Conservation (phyloP, 1,140 invertebrate species). For the Solenopsis invicta region DNA sequence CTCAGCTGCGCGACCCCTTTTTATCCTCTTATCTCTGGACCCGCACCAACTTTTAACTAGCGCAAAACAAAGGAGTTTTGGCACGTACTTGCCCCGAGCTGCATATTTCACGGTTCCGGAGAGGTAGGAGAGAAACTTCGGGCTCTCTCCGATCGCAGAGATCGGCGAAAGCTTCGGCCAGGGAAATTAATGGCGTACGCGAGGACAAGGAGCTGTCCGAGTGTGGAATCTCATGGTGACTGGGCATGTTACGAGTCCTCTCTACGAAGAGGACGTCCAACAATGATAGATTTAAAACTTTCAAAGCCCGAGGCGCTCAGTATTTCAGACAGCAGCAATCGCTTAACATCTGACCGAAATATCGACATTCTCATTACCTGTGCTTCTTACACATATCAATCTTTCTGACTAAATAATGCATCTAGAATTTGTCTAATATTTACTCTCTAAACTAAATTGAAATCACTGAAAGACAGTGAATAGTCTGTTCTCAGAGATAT, state of each 20-base stretch:
- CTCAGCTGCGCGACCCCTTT: conserved; percentile 21
- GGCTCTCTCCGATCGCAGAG: conserved; percentile 29
- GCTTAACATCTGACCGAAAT: too few species aligned
- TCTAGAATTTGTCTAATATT: not conserved
- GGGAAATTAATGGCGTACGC: conserved; percentile 54
- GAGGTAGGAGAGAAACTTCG: conserved; percentile 37
- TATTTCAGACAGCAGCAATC: not conserved
- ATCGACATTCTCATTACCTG: not conserved
- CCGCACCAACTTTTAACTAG: conserved; percentile 75
- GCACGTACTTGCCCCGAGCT: conserved; percentile 66
- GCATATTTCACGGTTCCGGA: conserved; percentile 67
- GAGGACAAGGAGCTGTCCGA: conserved; percentile 40
- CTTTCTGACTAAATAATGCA: not conserved
- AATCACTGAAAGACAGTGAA: too few species aligned
- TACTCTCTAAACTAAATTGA: too few species aligned
- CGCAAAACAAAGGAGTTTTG: conserved; percentile 72
- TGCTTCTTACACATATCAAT: not conserved
- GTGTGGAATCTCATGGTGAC: conserved; percentile 3
- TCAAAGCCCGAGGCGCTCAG: too few species aligned
- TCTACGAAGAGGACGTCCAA: not conserved
- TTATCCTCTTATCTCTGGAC: conserved; percentile 73
- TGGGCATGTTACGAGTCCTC: not conserved
- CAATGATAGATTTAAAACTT: conserved; percentile 23
- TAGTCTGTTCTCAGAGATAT: too few species aligned
- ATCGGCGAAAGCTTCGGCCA: conserved; percentile 44